These are phyloP conservation scores for Dendroctonus valens DNA, from an alignment of 1,140 invertebrate species.

Conservation along the genomic window DNA sequence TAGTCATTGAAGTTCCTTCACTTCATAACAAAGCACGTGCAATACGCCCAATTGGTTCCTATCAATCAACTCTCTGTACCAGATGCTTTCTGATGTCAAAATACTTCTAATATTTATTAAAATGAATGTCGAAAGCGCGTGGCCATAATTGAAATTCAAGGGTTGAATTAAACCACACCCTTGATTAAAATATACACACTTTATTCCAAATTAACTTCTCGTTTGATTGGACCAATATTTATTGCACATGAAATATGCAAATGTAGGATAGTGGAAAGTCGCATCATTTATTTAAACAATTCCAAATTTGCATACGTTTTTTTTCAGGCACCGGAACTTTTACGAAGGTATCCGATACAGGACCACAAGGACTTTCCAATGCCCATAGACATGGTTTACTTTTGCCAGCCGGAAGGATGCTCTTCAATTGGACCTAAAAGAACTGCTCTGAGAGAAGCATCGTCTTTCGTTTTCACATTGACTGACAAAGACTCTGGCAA, in stretches of 20 bases:
- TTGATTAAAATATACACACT: no score
- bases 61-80: neutral
- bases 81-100: neutral
- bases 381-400: slow-evolving; percentile 97
- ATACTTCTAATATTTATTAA: no score
- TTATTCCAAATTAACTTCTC: no score
- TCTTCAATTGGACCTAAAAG: slow-evolving; percentile 84
- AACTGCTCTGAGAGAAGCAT: slow-evolving; percentile 81
- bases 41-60: no score
- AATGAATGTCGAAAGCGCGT: no score
- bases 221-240: no score
- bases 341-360: slow-evolving; percentile 94
- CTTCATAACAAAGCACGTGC: no score
- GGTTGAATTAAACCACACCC: no score
- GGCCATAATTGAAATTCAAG: no score
- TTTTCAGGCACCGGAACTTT: slow-evolving; percentile 75
- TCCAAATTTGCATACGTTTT: neutral
- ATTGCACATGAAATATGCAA: neutral
- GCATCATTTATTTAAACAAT: no score
- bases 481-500: slow-evolving; percentile 98
- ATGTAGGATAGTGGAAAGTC: no score
- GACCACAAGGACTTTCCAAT: slow-evolving; percentile 98
- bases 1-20: neutral
- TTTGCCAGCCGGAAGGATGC: slow-evolving; percentile 99
- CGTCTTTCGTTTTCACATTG: slow-evolving; percentile 97